Evolutionary conservation across 1,140 invertebrate genomes (phyloP), one percentile per base, ranked within the genome.

Genomic region (Helicoverpa armigera): DNA sequence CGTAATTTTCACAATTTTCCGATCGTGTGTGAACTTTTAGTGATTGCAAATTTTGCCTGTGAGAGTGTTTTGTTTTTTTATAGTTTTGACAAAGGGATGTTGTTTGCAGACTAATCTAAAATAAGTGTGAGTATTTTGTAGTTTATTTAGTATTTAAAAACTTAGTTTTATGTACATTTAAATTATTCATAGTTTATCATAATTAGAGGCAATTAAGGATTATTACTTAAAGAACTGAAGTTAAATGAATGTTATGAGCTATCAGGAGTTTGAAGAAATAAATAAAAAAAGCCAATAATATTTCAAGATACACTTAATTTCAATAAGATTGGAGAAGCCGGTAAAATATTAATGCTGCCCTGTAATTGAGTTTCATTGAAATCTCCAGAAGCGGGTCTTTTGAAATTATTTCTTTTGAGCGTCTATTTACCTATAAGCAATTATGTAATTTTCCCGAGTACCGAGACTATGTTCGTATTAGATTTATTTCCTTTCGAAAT

Each of bases 1-100:
- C 48, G 14, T 11, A 63, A 58, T 50, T 53, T 77, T 69, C 63
- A n/a, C 31, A 70, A 81, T 70, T 73, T 83, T 77, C 54, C 85
- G 81, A 75, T 81, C 84, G 82, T 60, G 79, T 56, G 74, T 54
- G 70, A 86, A 88, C 82, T 85, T 88, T 86, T 82, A 72, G 84
- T 85, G 80, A 72, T 58, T 79, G 61, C 67, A 43, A 51, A 61
- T 61, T 58, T 70, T 74, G 53, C 58, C 13, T 73, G 75, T 82
- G 81, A 67, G 4, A 60, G 43, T 70, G 63, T 81, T 54, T 0
- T 43, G 13, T 72, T 70, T 58, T 43, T 50, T 29, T 51, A 69
- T 29, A 51, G 60, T 75, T 67, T 43, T 51, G 11, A 14, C 29
- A 50, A 50, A 69, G 43, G 73, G 56, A 53, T 75, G 29, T 81